Conservation (phyloP, 1,140 invertebrate species). For the Penaeus vannamei region DNA sequence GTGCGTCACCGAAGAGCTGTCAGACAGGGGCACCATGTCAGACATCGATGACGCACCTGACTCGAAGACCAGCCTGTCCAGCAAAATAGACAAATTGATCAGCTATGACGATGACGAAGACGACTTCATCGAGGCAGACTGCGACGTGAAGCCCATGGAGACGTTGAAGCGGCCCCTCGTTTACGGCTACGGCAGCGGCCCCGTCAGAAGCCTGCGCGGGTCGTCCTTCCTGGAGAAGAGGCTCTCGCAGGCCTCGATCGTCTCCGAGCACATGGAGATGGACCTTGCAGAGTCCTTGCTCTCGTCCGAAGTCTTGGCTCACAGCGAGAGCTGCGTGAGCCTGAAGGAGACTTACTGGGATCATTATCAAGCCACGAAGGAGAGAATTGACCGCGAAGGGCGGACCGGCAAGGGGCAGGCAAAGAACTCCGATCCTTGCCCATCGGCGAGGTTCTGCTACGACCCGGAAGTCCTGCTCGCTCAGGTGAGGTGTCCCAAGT, state of each 20-base stretch:
- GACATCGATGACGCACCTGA: background rate
- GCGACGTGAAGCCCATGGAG: constrained; percentile 59
- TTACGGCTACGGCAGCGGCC: constrained; percentile 51
- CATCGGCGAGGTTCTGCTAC: constrained; percentile 50
- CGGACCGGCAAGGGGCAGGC: background rate
- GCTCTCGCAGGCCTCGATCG: constrained; percentile 43
- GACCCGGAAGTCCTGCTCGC: constrained; percentile 54
- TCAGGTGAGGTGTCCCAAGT: constrained; percentile 52
- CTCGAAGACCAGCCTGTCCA: too few relatives aligned
- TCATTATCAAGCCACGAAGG: constrained; percentile 42
- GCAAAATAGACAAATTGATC: background rate
- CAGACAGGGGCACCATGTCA: too few relatives aligned
- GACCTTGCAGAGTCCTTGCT: constrained; percentile 39
- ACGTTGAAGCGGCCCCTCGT: constrained; percentile 52
- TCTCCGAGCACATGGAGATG: constrained; percentile 54
- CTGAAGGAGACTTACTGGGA: constrained; percentile 58
- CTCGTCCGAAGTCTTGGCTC: background rate
- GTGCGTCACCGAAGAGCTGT: background rate
- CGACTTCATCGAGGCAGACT: constrained; percentile 56
- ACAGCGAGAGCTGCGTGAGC: constrained; percentile 37
- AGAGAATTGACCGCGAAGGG: background rate
- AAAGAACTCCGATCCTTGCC: background rate
- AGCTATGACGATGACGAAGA: constrained; percentile 17
- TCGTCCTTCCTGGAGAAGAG: constrained; percentile 19
- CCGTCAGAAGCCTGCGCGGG: constrained; percentile 13